A percentile compares a stretch with the other conserved stretches of the same genome.
phyloP scores from a whole-genome alignment of 1,140 invertebrate species.

The Eumeta japonica region DNA sequence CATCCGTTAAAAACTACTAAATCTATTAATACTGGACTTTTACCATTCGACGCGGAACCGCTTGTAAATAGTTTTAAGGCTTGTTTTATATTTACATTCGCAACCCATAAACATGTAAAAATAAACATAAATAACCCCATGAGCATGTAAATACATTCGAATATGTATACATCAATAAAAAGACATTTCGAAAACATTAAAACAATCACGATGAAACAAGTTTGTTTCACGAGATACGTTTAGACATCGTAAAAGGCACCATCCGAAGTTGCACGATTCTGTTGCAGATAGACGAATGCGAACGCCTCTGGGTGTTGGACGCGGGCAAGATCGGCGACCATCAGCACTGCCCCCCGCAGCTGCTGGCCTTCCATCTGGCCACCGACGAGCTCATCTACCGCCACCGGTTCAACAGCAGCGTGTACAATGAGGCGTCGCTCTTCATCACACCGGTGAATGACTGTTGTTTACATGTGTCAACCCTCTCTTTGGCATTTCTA shows the following conservation, averaged over 20 bases:
- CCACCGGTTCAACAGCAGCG: constrained; percentile 40
- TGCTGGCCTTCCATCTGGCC: constrained; percentile 59
- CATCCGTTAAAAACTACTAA: too few species aligned
- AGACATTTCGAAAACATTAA: neutral
- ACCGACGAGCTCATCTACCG: constrained; percentile 56
- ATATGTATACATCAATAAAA: too few species aligned
- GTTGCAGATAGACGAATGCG: constrained; percentile 61
- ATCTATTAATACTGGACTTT: too few species aligned
- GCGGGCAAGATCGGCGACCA: constrained; percentile 46
- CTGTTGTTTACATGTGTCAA: too few species aligned
- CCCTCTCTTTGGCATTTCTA: too few species aligned
- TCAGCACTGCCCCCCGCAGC: constrained; percentile 54
- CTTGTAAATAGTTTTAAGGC: too few species aligned
- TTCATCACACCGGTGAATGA: constrained; percentile 46
- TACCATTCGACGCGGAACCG: too few species aligned
- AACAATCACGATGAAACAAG: neutral
- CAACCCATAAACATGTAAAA: too few species aligned
- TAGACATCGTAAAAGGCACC: neutral
- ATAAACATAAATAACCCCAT: too few species aligned
- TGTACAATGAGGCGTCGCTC: constrained; percentile 25
- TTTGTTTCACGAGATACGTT: too few species aligned
- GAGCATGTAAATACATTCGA: too few species aligned
- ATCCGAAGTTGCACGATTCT: neutral
- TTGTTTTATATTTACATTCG: too few species aligned
- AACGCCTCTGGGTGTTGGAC: constrained; percentile 63